Conservation (phyloP, 30 jellyfish, hydroid and myxozoan genomes). For the Turritopsis rubra region DNA sequence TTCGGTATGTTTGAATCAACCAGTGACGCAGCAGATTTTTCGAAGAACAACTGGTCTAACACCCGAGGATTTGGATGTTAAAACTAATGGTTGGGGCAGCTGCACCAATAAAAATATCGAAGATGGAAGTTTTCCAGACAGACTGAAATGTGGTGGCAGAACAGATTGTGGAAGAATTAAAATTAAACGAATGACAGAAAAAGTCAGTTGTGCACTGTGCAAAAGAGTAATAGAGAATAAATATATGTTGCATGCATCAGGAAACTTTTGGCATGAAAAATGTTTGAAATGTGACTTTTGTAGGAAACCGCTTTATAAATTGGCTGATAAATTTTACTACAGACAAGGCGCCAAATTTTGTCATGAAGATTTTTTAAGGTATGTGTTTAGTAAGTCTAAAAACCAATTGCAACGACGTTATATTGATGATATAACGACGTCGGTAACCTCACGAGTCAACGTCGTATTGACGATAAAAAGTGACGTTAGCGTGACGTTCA, state of each 20-base stretch:
- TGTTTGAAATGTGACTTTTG: constrained; percentile 44
- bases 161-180: not conserved
- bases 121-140: not conserved
- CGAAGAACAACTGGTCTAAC: too few relatives aligned
- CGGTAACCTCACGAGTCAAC: too few relatives aligned
- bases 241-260: constrained; percentile 27
- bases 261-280: constrained; percentile 38
- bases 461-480: too few relatives aligned
- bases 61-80: not conserved
- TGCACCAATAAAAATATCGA: not conserved
- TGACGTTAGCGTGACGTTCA: too few relatives aligned
- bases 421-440: too few relatives aligned
- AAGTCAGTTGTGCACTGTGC: constrained; percentile 30
- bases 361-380: constrained; percentile 38
- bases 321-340: constrained; percentile 27
- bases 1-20: not conserved
- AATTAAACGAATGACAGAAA: not conserved
- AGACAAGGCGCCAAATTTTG: constrained; percentile 37
- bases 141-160: not conserved
- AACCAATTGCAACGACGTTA: too few relatives aligned
- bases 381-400: too few relatives aligned
- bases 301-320: constrained; percentile 22
- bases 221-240: not conserved
- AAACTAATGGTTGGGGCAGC: not conserved
- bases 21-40: not conserved